phyloP scores from a whole-genome alignment of 2,888 invertebrate genomes.

The Agrochola macilenta region DNA sequence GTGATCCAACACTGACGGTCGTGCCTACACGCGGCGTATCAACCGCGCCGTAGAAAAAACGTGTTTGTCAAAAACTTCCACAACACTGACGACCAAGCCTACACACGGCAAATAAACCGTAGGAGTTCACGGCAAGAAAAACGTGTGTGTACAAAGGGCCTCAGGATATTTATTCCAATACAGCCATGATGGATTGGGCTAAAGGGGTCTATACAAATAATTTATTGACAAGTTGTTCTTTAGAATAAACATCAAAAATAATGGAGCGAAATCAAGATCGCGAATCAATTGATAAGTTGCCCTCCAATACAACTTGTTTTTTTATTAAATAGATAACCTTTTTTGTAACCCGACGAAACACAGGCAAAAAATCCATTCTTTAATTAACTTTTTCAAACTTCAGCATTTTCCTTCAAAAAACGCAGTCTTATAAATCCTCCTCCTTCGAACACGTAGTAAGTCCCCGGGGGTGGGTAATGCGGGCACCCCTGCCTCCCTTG shows the following conservation, averaged over 20 bases:
- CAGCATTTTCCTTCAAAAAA: not conserved
- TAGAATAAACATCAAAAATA: not conserved
- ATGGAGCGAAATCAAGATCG: not conserved
- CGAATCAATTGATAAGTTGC: not conserved
- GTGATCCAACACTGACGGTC: too few species aligned
- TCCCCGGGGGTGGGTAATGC: constrained; percentile 28
- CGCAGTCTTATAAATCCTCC: not conserved
- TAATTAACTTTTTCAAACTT: not conserved
- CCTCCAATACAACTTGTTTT: not conserved
- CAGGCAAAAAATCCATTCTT: not conserved
- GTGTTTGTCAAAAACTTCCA: too few species aligned
- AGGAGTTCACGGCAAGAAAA: too few species aligned
- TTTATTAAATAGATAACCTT: not conserved
- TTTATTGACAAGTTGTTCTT: not conserved
- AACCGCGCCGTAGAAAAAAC: too few species aligned
- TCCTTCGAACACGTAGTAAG: constrained; percentile 39
- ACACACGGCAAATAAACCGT: too few species aligned
- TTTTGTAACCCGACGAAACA: not conserved
- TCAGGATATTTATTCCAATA: not conserved
- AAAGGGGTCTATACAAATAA: not conserved
- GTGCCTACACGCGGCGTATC: too few species aligned
- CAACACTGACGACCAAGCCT: too few species aligned
- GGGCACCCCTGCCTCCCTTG: constrained; percentile 34
- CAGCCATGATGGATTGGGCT: not conserved
- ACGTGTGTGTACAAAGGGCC: too few species aligned